Conservation (phyloP, 2,888 invertebrate species). For the Cantharis rustica region DNA sequence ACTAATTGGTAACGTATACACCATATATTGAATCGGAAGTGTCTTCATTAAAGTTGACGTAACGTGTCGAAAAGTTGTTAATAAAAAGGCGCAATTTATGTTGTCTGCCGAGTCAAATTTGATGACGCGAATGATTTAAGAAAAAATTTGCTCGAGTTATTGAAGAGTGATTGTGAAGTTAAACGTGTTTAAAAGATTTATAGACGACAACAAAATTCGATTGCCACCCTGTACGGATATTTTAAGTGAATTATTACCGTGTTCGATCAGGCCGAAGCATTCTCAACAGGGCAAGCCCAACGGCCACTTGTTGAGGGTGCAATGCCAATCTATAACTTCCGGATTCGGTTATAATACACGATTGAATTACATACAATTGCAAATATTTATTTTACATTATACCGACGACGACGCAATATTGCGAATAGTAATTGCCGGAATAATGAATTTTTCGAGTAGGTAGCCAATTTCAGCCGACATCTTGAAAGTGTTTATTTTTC, state of each 20-base stretch:
- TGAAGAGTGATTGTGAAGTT: slow-evolving; percentile 6
- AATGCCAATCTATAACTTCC: slow-evolving; percentile 23
- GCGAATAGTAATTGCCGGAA: not conserved
- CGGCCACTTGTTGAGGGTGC: slow-evolving; percentile 35
- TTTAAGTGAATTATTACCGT: slow-evolving; percentile 35
- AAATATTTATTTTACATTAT: not conserved
- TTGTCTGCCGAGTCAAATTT: not conserved
- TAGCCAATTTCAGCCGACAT: not conserved
- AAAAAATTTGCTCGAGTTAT: not conserved
- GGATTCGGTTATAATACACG: slow-evolving; percentile 1
- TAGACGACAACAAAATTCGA: slow-evolving; percentile 12
- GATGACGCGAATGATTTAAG: not conserved
- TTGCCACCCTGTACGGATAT: slow-evolving; percentile 24
- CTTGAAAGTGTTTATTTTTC: not conserved
- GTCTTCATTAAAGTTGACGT: slow-evolving; percentile 25
- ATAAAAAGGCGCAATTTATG: not conserved
- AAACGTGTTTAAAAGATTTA: slow-evolving; percentile 9
- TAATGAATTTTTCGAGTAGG: not conserved
- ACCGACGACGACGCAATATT: not conserved
- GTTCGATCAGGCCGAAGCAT: slow-evolving; percentile 33
- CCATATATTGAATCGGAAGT: not conserved
- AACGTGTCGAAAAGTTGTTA: slow-evolving; percentile 5
- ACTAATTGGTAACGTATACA: not conserved
- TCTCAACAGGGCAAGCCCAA: slow-evolving; percentile 29
- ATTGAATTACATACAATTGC: not conserved